A percentile compares a stretch with the other conserved stretches of the same genome.
phyloP scores from a whole-genome alignment of 2,113 vertebrate species.

The Struthidea cinerea region DNA sequence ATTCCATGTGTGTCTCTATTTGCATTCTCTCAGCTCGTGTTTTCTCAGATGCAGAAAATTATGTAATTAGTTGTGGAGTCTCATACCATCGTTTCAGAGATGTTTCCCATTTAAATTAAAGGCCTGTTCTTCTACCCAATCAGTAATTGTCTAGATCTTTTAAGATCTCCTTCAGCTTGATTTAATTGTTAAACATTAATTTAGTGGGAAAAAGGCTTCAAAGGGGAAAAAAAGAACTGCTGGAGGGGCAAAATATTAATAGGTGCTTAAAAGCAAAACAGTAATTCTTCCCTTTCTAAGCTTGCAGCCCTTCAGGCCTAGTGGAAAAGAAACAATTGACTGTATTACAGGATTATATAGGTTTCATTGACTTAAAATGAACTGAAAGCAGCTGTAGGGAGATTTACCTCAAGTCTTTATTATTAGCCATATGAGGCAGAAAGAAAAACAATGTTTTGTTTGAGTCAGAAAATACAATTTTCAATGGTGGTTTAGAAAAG shows the following conservation, averaged over 20 bases:
- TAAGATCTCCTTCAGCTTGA: slow-evolving; percentile 79
- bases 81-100: slow-evolving; percentile 75
- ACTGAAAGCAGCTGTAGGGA: slow-evolving; percentile 90
- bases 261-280: slow-evolving; percentile 81
- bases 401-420: slow-evolving; percentile 93
- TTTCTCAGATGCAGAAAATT: slow-evolving; percentile 96
- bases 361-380: slow-evolving; percentile 95
- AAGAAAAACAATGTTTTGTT: slow-evolving; percentile 87
- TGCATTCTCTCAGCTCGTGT: slow-evolving; percentile 79
- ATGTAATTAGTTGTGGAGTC: slow-evolving; percentile 90
- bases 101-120: slow-evolving; percentile 85
- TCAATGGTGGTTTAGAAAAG: slow-evolving; percentile 78
- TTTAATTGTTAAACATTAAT: slow-evolving; percentile 86
- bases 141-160: slow-evolving; percentile 81
- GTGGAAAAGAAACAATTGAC: slow-evolving; percentile 83
- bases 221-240: slow-evolving; percentile 69
- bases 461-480: slow-evolving; percentile 70
- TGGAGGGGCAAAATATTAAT: slow-evolving; percentile 80
- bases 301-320: slow-evolving; percentile 83
- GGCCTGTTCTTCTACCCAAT: slow-evolving; percentile 77
- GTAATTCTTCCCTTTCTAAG: slow-evolving; percentile 86
- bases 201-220: slow-evolving; percentile 78
- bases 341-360: slow-evolving; percentile 90
- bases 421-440: slow-evolving; percentile 87
- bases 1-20: slow-evolving; percentile 68